Conservation (phyloP, 2,888 invertebrate genomes). For the Apamea epomidion region DNA sequence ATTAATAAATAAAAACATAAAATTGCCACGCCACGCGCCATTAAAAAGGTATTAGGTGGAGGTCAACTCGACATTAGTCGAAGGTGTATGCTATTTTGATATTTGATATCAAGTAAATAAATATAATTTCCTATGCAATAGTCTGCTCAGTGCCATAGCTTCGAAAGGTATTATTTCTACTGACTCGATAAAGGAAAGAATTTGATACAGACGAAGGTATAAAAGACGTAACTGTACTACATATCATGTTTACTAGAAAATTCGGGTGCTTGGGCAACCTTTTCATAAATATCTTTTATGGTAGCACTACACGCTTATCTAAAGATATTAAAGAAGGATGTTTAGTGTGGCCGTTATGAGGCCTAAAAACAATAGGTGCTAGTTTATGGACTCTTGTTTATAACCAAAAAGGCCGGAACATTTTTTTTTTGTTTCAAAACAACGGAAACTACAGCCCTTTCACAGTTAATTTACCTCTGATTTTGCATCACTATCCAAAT, state of each 20-base stretch:
- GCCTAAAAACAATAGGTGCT: conserved; percentile 15
- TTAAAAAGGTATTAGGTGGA: not conserved
- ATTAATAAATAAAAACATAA: not conserved
- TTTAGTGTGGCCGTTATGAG: conserved; percentile 13
- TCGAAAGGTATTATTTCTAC: not conserved
- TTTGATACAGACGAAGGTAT: not conserved
- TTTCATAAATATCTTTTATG: conserved; percentile 57
- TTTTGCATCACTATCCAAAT: not conserved
- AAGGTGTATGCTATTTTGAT: not conserved
- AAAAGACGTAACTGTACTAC: not conserved
- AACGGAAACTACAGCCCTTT: not conserved
- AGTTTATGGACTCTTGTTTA: conserved; percentile 1
- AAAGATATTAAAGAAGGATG: conserved; percentile 42
- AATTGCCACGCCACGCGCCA: not conserved
- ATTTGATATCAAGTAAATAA: not conserved
- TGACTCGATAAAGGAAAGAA: not conserved
- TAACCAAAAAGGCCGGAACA: not conserved
- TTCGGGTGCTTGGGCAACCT: conserved; percentile 3
- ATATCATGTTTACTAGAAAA: conserved; percentile 13
- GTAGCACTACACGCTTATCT: conserved; percentile 32
- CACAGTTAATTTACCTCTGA: not conserved
- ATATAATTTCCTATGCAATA: not conserved
- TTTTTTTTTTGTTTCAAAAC: not conserved
- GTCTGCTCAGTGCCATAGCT: not conserved
- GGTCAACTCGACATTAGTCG: not conserved